Conservation (phyloP, 2,888 invertebrate genomes). For the Callyntrura sp. region DNA sequence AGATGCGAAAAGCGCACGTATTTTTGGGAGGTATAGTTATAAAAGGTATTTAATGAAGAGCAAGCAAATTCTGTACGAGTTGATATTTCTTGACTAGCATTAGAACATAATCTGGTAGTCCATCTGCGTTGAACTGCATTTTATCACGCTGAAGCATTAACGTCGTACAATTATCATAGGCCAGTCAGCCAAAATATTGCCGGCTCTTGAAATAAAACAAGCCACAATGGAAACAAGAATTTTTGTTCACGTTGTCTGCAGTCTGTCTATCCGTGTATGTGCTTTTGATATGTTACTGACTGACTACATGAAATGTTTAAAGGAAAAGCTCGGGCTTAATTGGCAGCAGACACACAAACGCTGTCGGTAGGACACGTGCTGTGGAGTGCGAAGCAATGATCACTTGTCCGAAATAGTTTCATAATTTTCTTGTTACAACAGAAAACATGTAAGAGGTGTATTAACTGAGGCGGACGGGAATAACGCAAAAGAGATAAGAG, state of each 20-base stretch:
- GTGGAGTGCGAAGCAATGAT: slow-evolving; percentile 66
- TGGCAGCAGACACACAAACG: slow-evolving; percentile 61
- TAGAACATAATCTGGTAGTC: too few relatives aligned
- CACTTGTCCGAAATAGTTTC: slow-evolving; percentile 66
- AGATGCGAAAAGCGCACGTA: slow-evolving; percentile 20
- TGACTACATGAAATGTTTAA: slow-evolving; percentile 34
- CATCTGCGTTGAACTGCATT: not conserved
- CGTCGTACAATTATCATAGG: not conserved
- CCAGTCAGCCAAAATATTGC: slow-evolving; percentile 25
- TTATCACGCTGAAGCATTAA: not conserved
- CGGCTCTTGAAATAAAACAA: slow-evolving; percentile 39
- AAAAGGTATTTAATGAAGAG: too few relatives aligned
- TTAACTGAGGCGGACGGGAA: slow-evolving; percentile 44
- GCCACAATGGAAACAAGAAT: not conserved
- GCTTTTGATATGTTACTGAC: not conserved
- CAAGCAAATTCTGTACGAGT: too few relatives aligned
- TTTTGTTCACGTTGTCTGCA: slow-evolving; percentile 22
- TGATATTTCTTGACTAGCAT: slow-evolving; percentile 8
- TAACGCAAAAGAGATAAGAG: too few relatives aligned
- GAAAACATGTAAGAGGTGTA: slow-evolving; percentile 44
- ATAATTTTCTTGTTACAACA: slow-evolving; percentile 55
- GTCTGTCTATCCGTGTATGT: slow-evolving; percentile 15
- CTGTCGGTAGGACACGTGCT: slow-evolving; percentile 68
- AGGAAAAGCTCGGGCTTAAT: slow-evolving; percentile 60
- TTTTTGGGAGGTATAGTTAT: too few relatives aligned